Conservation (phyloP, 1,140 invertebrate species). For the Nebria ingens region DNA sequence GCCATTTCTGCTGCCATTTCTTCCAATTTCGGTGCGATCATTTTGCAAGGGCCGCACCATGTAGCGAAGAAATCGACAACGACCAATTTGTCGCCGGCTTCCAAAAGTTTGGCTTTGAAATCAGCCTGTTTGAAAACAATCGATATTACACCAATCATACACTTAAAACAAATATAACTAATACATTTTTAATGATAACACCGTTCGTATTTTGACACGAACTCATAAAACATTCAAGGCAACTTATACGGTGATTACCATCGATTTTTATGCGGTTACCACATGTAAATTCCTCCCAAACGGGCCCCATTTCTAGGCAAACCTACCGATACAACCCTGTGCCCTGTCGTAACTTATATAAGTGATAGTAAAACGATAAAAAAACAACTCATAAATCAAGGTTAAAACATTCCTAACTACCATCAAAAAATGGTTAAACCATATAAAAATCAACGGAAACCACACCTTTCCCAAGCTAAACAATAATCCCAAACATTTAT, state of each 20-base stretch:
- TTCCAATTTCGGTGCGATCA: slow-evolving; percentile 74
- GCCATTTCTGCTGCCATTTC: slow-evolving; percentile 47
- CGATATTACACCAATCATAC: too few species aligned
- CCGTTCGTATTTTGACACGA: background rate
- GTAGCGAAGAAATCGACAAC: slow-evolving; percentile 76
- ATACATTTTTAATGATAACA: background rate
- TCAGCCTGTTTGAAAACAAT: slow-evolving; percentile 37
- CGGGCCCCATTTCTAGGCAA: too few species aligned
- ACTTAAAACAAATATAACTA: background rate
- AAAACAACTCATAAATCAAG: too few species aligned
- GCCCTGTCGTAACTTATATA: too few species aligned
- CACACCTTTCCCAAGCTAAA: too few species aligned
- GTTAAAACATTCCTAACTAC: too few species aligned
- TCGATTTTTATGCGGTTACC: too few species aligned
- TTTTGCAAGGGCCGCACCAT: slow-evolving; percentile 90
- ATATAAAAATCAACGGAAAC: background rate
- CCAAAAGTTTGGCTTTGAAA: slow-evolving; percentile 56
- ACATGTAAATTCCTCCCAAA: too few species aligned
- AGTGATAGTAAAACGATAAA: too few species aligned
- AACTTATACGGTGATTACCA: background rate
- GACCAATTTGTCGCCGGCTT: slow-evolving; percentile 73
- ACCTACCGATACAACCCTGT: too few species aligned
- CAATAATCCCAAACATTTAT: background rate
- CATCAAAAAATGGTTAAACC: background rate
- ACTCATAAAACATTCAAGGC: background rate